Conservation (phyloP, 92 coral and sea anemone species). For the Palythoa grandiflora region DNA sequence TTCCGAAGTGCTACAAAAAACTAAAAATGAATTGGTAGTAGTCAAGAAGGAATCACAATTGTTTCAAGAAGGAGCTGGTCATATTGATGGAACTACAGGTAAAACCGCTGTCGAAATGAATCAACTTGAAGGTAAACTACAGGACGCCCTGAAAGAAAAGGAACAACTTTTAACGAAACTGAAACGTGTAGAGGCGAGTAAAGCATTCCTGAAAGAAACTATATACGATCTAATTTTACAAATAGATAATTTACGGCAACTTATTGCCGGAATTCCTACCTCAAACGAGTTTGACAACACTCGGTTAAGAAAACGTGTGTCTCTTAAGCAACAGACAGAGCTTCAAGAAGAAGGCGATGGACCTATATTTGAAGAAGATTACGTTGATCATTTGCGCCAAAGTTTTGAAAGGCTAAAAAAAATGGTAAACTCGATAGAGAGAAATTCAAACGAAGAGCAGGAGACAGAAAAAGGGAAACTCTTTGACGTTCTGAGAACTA, state of each 20-base stretch:
- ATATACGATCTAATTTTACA: constrained; percentile 50
- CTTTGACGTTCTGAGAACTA: constrained; percentile 39
- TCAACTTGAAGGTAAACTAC: constrained; percentile 48
- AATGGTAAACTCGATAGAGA: constrained; percentile 62
- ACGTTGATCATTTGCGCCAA: constrained; percentile 47
- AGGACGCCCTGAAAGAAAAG: constrained; percentile 51
- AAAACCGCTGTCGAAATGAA: constrained; percentile 52
- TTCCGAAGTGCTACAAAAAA: constrained; percentile 55
- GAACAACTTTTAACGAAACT: constrained; percentile 54
- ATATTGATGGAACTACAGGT: constrained; percentile 29
- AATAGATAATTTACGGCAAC: constrained; percentile 58
- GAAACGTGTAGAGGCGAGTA: constrained; percentile 56
- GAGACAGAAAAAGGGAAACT: constrained; percentile 51
- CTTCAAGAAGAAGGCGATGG: constrained; percentile 29
- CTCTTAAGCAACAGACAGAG: neutral
- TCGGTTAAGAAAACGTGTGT: neutral
- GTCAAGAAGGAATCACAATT: constrained; percentile 23
- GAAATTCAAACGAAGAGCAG: constrained; percentile 45
- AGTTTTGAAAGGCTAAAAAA: constrained; percentile 61
- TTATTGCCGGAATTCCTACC: constrained; percentile 40
- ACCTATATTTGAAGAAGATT: constrained; percentile 44
- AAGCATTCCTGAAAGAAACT: constrained; percentile 52
- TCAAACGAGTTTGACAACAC: constrained; percentile 1
- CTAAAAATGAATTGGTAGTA: constrained; percentile 55
- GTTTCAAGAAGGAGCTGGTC: constrained; percentile 6